Evolutionary conservation across 2,888 invertebrate species (phyloP).

Genomic region (Meghimatium bilineatum): DNA sequence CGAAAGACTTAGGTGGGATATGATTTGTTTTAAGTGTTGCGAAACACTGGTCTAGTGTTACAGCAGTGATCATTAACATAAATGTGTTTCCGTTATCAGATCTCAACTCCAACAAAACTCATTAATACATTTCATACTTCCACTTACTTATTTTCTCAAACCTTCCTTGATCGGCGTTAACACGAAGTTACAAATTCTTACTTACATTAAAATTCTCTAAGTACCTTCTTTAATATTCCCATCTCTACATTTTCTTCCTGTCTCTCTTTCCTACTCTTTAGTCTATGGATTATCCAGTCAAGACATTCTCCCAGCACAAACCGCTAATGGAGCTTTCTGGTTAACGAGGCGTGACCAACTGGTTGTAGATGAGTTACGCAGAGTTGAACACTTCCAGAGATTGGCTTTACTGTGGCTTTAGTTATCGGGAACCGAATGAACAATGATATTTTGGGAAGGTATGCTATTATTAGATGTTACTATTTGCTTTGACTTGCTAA

Average conservation of each 20-base stretch:
- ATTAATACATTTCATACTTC: background rate
- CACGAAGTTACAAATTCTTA: background rate
- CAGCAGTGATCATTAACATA: too few species aligned
- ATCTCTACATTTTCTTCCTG: background rate
- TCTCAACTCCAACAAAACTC: too few species aligned
- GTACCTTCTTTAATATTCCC: too few species aligned
- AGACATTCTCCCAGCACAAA: conserved; percentile 17
- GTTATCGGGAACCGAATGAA: background rate
- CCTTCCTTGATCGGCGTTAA: background rate
- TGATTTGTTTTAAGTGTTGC: too few species aligned
- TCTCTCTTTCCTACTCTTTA: background rate
- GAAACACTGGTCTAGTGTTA: too few species aligned
- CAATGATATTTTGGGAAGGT: conserved; percentile 21
- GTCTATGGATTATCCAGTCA: conserved; percentile 1
- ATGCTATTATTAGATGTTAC: background rate
- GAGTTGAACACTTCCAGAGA: conserved; percentile 11
- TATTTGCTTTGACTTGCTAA: background rate
- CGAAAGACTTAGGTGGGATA: too few species aligned
- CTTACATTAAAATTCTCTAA: background rate
- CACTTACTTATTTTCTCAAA: background rate
- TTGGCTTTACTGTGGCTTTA: background rate
- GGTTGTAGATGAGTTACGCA: conserved; percentile 25
- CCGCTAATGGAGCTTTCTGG: conserved; percentile 10
- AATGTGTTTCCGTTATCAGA: too few species aligned
- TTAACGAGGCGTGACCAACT: conserved; percentile 27